Percentiles rank a stretch among this genome's conserved stretches.
Evolutionary conservation across 2,888 invertebrate genomes (phyloP).

Genomic region (Chelonus formosanus): DNA sequence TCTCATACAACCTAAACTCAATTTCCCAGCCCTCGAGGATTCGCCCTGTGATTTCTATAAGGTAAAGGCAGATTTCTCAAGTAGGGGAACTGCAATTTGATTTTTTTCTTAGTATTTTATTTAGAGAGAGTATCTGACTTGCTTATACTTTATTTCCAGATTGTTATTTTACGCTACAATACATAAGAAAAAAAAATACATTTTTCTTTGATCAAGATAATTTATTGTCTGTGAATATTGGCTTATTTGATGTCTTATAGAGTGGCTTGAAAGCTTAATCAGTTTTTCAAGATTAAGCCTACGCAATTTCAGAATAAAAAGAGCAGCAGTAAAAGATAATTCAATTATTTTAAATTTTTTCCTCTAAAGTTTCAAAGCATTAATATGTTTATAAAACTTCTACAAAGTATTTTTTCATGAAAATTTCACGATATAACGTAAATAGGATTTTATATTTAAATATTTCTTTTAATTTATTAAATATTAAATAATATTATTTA

Average conservation of each 20-base stretch:
- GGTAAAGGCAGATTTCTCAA: constrained; percentile 25
- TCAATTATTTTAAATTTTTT: constrained; percentile 2
- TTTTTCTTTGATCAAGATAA: constrained; percentile 33
- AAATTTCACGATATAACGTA: no score
- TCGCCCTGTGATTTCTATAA: constrained; percentile 16
- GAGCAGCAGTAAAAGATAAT: constrained; percentile 13
- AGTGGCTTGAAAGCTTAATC: constrained; percentile 16
- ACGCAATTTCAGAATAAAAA: constrained; percentile 6
- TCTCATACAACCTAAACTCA: constrained; percentile 25
- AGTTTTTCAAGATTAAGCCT: constrained; percentile 16
- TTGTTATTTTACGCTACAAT: constrained; percentile 15
- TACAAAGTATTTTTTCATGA: no score
- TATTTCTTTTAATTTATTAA: no score
- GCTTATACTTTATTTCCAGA: not conserved
- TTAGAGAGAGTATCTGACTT: constrained; percentile 16
- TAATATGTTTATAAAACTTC: no score
- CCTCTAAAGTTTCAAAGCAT: not conserved
- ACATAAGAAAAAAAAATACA: constrained; percentile 22
- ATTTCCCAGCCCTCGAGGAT: constrained; percentile 27
- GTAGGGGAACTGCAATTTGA: constrained; percentile 21
- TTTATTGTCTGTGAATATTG: constrained; percentile 25
- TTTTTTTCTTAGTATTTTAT: constrained; percentile 19
- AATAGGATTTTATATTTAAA: no score
- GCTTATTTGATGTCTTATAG: constrained; percentile 10
- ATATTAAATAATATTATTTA: no score